Evolutionary conservation across 2,888 invertebrate genomes (phyloP).

Genomic region (Himalopsyche anomala): DNA sequence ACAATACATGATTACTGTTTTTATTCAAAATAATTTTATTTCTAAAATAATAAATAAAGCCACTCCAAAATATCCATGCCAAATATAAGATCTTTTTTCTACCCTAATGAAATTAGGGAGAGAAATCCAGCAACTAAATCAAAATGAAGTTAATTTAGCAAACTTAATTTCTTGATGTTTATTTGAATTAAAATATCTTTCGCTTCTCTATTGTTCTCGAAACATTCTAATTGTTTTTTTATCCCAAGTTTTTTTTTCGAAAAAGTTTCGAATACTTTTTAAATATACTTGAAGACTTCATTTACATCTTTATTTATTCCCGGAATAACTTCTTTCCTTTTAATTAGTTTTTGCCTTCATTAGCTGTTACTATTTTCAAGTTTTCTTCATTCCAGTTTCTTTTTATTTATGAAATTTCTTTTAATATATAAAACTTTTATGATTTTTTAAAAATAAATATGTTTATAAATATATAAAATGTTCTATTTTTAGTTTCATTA

Average conservation of each 20-base stretch:
- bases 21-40: too few relatives aligned
- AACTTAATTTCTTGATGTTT: slow-evolving; percentile 42
- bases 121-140: slow-evolving; percentile 13
- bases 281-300: slow-evolving; percentile 41
- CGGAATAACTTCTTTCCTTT: slow-evolving; percentile 27
- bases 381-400: background rate
- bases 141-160: slow-evolving; percentile 24
- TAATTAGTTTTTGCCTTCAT: slow-evolving; percentile 49
- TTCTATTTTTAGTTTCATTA: too few relatives aligned
- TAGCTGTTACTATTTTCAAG: slow-evolving; percentile 43
- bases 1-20: too few relatives aligned
- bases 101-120: background rate
- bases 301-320: slow-evolving; percentile 47
- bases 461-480: slow-evolving; percentile 4
- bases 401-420: slow-evolving; percentile 12
- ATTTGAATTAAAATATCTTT: slow-evolving; percentile 31
- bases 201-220: slow-evolving; percentile 32
- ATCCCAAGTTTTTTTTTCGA: slow-evolving; percentile 18
- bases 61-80: background rate
- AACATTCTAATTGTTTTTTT: slow-evolving; percentile 39
- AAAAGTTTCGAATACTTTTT: slow-evolving; percentile 44
- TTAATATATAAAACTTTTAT: background rate
- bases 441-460: background rate
- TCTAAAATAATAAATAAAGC: too few relatives aligned
- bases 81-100: background rate